Percentiles rank a stretch among this genome's conserved stretches.
phyloP scores from a whole-genome alignment of 2,113 vertebrate species.

The Cavia aperea region DNA sequence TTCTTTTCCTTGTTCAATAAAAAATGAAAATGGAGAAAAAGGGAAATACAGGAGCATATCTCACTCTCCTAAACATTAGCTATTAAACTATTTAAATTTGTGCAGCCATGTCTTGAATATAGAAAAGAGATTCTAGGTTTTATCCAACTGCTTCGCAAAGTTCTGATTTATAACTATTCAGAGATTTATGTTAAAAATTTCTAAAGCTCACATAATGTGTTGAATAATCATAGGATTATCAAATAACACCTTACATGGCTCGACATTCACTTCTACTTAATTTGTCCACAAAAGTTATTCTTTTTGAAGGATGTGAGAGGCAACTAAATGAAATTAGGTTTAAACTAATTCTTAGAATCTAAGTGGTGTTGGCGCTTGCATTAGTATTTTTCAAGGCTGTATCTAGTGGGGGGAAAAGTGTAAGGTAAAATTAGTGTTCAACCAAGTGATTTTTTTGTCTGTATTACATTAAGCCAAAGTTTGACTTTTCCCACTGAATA shows the following conservation, averaged over 20 bases:
- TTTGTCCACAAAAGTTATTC: neutral
- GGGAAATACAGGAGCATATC: constrained; percentile 44
- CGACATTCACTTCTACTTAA: constrained; percentile 1
- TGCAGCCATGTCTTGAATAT: constrained; percentile 32
- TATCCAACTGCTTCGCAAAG: constrained; percentile 15
- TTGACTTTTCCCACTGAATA: neutral
- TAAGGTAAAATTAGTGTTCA: constrained; percentile 16
- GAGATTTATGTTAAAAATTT: constrained; percentile 40
- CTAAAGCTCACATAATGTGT: constrained; percentile 3
- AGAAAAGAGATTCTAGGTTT: constrained; percentile 11
- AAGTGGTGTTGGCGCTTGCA: neutral
- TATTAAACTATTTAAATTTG: constrained; percentile 47
- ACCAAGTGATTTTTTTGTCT: constrained; percentile 10
- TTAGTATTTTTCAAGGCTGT: neutral
- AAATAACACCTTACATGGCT: neutral
- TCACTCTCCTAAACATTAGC: constrained; percentile 56
- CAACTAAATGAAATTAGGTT: constrained; percentile 27
- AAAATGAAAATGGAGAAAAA: constrained; percentile 56
- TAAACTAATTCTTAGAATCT: constrained; percentile 28
- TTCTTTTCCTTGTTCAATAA: constrained; percentile 52
- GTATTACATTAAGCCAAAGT: neutral
- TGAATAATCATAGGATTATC: constrained; percentile 29
- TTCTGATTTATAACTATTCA: constrained; percentile 40
- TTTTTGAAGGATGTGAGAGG: neutral
- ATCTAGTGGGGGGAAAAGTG: neutral